A percentile compares a stretch with the other conserved stretches of the same genome.
These are phyloP conservation scores for Carduelis carduelis DNA, from an alignment of 2,797 vertebrate genomes.

Conservation along the genomic window DNA sequence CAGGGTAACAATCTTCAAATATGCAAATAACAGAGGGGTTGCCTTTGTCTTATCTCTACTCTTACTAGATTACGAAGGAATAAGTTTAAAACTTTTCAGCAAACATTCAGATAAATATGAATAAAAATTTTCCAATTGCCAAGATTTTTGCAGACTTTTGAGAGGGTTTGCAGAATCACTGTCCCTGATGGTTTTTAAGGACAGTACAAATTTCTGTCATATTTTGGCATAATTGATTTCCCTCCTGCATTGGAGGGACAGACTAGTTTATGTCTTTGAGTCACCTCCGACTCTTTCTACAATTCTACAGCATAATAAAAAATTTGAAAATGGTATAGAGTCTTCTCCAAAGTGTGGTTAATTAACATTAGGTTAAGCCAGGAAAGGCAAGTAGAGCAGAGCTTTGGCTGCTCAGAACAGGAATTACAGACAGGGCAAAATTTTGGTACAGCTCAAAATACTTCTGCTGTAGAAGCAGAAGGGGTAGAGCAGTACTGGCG, in stretches of 20 bases:
- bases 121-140: background rate
- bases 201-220: background rate
- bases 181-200: background rate
- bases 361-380: background rate
- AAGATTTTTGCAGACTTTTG: background rate
- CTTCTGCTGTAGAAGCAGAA: background rate
- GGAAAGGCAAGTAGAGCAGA: background rate
- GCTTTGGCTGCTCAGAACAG: background rate
- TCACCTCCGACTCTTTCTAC: background rate
- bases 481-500: background rate
- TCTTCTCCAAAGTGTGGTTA: background rate
- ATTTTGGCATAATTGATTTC: background rate
- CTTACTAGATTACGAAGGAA: background rate
- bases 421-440: background rate
- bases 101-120: background rate
- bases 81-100: background rate
- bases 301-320: background rate
- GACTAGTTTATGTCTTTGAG: background rate
- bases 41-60: background rate
- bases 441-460: background rate
- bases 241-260: background rate
- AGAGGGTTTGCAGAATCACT: background rate
- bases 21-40: accelerated
- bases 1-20: background rate
- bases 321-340: background rate